Evolutionary conservation across 92 coral and sea anemone genomes (phyloP).

Genomic region (Pocillopora grandis): DNA sequence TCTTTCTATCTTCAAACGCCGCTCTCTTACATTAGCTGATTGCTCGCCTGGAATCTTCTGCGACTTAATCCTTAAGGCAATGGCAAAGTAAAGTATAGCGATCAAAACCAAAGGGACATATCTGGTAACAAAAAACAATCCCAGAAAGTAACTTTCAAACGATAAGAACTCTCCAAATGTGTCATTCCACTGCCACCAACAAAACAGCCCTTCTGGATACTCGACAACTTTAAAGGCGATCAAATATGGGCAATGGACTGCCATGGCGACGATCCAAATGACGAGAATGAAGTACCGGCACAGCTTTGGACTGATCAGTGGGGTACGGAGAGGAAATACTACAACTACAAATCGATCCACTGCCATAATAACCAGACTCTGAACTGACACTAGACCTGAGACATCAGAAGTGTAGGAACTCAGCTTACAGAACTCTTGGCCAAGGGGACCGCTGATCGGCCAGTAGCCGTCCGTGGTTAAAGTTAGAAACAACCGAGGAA

Average conservation of each 20-base stretch:
- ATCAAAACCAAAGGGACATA: too few relatives aligned
- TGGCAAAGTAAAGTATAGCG: too few relatives aligned
- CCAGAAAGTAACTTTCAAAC: not conserved
- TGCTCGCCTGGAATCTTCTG: too few relatives aligned
- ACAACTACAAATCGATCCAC: slow-evolving; percentile 8
- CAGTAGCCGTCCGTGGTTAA: not conserved
- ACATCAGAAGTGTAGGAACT: not conserved
- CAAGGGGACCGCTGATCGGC: not conserved
- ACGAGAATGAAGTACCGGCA: not conserved
- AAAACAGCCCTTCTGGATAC: not conserved
- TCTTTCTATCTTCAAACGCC: not conserved
- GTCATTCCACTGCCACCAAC: too few relatives aligned
- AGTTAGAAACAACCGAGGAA: too few relatives aligned
- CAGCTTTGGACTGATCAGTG: not conserved
- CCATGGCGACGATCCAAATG: not conserved
- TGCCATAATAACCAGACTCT: not conserved
- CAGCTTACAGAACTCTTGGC: not conserved
- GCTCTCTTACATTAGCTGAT: not conserved
- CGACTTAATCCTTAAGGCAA: too few relatives aligned
- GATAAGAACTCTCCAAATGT: too few relatives aligned
- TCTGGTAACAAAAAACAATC: not conserved
- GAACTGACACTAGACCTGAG: not conserved
- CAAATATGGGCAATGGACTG: not conserved
- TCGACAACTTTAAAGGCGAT: not conserved
- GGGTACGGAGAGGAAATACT: not conserved